Percentiles rank a stretch among this genome's conserved stretches.
Conservation (phyloP, 2,113 vertebrate genomes). For the Barnardius zonarius region DNA sequence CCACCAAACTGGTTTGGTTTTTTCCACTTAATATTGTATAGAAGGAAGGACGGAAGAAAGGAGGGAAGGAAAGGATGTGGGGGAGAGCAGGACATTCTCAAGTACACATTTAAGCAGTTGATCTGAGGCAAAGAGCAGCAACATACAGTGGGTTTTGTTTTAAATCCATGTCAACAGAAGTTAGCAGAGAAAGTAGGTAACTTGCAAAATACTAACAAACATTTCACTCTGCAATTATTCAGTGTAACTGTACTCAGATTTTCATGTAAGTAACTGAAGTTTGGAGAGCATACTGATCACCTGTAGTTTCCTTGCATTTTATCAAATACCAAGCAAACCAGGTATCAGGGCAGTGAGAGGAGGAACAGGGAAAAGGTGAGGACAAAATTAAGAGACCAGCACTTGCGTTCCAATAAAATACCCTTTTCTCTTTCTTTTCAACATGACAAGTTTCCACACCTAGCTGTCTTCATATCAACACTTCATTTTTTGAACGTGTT, state of each 20-base stretch:
- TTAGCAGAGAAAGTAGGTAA: background rate
- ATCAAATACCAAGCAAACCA: background rate
- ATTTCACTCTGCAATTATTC: background rate
- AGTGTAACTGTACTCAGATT: background rate
- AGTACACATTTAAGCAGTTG: background rate
- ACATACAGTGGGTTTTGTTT: background rate
- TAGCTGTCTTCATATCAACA: background rate
- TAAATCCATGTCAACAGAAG: background rate
- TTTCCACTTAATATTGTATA: background rate
- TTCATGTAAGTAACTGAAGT: background rate
- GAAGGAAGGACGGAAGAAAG: background rate
- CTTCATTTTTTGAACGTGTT: background rate
- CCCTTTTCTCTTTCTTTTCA: background rate
- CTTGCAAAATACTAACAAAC: background rate
- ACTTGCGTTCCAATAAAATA: background rate
- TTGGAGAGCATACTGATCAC: background rate
- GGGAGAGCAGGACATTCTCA: background rate
- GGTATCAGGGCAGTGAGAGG: background rate
- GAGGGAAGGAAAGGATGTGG: background rate
- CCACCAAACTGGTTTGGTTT: background rate
- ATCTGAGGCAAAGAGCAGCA: background rate
- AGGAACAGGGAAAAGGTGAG: background rate
- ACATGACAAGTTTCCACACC: background rate
- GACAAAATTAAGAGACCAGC: background rate
- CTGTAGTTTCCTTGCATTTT: background rate